Evolutionary conservation across 2,797 vertebrate species (phyloP), one percentile per base, ranked within the genome.

Genomic region (Ataeniobius toweri): DNA sequence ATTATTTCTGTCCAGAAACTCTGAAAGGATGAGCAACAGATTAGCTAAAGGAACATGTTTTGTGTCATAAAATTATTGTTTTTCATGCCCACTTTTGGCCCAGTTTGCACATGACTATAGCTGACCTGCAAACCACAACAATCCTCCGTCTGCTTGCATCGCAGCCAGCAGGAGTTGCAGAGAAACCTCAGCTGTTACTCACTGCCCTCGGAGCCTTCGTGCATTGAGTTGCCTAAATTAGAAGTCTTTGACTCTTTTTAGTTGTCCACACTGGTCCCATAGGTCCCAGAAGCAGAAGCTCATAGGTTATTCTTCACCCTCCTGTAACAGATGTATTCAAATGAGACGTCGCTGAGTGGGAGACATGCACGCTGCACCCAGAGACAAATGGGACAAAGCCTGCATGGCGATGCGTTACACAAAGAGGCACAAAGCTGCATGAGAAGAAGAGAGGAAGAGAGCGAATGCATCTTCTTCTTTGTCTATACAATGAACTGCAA

Each of bases 391-490:
- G 75, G 81, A 58, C 18, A 46, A 73, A 56, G 85, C 68, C 74
- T 89, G 69, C 76, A 63, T 71, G 59, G 85, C 74, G 80, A 86
- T 84, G 73, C 77, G 78, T 74, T 74, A 79, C 84, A 90, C 85
- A 86, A 77, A 90, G 88, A 92, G 91, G 90, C 91, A 94, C 91
- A 77, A 89, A 87, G 86, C 83, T 89, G 82, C 80, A 89, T 76
- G 86, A 72, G 80, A 76, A 70, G 39, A 79, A 13, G 79, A 51
- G 75, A 24, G 79, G 24, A 70, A 24, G 61, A 71, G 77, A 72
- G 68, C 31, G 31, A 28, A 63, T 51, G 88, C 71, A 24, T 79
- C 83, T 79, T 69, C 76, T 73, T 78, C 77, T 16, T 74, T 80
- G 74, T 76, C 80, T 50, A 74, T 70, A 89, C 85, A 77, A 88